Evolutionary conservation across 1,140 invertebrate species (phyloP).

Genomic region (Samia ricini): DNA sequence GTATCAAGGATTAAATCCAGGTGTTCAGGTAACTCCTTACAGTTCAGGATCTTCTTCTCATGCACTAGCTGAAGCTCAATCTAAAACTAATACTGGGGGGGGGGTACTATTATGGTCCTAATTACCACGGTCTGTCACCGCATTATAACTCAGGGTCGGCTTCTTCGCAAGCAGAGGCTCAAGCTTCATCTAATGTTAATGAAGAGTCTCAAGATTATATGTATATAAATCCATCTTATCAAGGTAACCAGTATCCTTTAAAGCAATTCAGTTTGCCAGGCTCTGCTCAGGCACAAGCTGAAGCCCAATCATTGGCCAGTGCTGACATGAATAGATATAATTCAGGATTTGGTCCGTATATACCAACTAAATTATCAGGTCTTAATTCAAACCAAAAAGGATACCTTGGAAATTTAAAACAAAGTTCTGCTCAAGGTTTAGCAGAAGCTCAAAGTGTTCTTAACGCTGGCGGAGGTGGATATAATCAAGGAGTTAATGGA

Average conservation of each 20-base stretch:
- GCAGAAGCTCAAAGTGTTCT: conserved; percentile 14
- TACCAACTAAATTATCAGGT: neutral
- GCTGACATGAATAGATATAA: neutral
- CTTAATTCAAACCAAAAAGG: neutral
- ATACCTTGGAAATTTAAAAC: neutral
- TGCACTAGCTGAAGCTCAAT: conserved; percentile 22
- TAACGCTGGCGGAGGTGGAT: neutral
- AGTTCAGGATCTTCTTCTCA: neutral
- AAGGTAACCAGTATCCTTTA: neutral
- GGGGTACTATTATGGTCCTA: neutral
- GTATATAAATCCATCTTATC: neutral
- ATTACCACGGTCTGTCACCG: neutral
- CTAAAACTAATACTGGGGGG: neutral
- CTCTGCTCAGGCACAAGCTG: conserved; percentile 12
- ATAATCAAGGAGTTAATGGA: neutral
- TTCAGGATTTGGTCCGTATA: neutral
- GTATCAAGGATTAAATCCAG: neutral
- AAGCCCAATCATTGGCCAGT: conserved; percentile 13
- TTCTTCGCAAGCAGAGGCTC: conserved; percentile 17
- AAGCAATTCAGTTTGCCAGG: neutral
- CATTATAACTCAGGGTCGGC: neutral
- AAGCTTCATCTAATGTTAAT: conserved; percentile 11
- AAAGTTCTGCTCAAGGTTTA: conserved; percentile 1
- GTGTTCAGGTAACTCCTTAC: neutral
- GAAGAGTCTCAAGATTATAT: neutral